A percentile compares a stretch with the other conserved stretches of the same genome.
phyloP scores from a whole-genome alignment of 2,113 vertebrate genomes.

The Ciconia maguari region DNA sequence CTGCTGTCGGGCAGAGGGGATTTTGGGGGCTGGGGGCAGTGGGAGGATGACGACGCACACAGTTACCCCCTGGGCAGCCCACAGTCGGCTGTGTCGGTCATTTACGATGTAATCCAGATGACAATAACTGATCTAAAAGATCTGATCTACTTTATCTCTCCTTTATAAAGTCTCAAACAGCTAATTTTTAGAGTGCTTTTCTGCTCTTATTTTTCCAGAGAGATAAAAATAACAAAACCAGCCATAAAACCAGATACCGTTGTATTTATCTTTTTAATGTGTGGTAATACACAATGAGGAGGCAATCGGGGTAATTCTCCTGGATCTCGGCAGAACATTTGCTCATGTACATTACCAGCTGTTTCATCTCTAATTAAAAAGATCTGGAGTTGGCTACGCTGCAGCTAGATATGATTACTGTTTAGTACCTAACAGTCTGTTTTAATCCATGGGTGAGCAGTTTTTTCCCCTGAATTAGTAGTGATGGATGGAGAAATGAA shows the following conservation, averaged over 20 bases:
- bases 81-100: background rate
- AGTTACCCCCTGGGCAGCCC: background rate
- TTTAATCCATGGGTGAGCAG: constrained; percentile 10
- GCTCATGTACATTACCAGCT: constrained; percentile 20
- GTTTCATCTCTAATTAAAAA: constrained; percentile 37
- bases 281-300: background rate
- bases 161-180: background rate
- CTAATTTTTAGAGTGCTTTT: background rate
- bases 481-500: constrained; percentile 8
- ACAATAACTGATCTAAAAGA: background rate
- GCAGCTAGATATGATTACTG: constrained; percentile 7
- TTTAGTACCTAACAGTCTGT: constrained; percentile 10
- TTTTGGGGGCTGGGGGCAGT: background rate
- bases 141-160: background rate
- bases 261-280: background rate
- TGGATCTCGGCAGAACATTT: background rate
- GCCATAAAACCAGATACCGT: background rate
- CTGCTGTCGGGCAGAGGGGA: background rate
- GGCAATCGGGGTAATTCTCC: background rate
- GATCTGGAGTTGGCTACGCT: background rate
- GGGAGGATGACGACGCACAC: background rate
- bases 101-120: background rate
- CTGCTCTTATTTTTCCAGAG: background rate
- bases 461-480: background rate
- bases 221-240: background rate